Conservation (phyloP, 2,113 vertebrate genomes). For the Ceyx cyanopectus region DNA sequence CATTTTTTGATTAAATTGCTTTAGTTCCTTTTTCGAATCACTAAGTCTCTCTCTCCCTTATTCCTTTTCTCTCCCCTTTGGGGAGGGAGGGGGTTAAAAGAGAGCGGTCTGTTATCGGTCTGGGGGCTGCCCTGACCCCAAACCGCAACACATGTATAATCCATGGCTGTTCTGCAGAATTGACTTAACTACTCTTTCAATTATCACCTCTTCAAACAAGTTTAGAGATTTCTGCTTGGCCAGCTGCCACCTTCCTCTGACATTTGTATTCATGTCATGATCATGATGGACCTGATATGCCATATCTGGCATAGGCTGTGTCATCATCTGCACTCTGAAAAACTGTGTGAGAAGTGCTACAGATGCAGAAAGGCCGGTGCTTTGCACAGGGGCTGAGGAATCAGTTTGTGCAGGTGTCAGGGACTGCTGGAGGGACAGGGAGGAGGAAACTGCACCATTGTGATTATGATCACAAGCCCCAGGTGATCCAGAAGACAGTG, state of each 20-base stretch:
- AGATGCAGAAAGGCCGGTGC: neutral
- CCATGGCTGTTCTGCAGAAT: neutral
- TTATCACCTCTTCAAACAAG: constrained; percentile 4
- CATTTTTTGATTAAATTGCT: too few relatives aligned
- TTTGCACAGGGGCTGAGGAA: neutral
- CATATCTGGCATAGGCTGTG: neutral
- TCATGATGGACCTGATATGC: neutral
- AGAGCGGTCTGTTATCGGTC: too few relatives aligned
- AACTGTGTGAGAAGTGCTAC: neutral
- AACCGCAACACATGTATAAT: too few relatives aligned
- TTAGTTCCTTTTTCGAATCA: too few relatives aligned
- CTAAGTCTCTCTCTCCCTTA: too few relatives aligned
- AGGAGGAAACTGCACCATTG: neutral
- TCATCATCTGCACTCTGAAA: neutral
- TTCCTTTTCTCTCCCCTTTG: too few relatives aligned
- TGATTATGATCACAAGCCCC: neutral
- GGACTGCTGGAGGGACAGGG: neutral
- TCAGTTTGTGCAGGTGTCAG: neutral
- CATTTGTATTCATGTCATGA: constrained; percentile 5
- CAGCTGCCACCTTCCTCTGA: constrained; percentile 9
- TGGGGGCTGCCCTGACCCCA: too few relatives aligned
- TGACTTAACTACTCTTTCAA: constrained; percentile 4
- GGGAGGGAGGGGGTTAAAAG: too few relatives aligned
- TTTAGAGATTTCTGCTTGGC: constrained; percentile 37
- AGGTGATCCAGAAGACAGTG: neutral